Percentiles rank a stretch among this genome's conserved stretches.
Evolutionary conservation across 2,797 vertebrate genomes (phyloP).

Genomic region (Acomys russatus): DNA sequence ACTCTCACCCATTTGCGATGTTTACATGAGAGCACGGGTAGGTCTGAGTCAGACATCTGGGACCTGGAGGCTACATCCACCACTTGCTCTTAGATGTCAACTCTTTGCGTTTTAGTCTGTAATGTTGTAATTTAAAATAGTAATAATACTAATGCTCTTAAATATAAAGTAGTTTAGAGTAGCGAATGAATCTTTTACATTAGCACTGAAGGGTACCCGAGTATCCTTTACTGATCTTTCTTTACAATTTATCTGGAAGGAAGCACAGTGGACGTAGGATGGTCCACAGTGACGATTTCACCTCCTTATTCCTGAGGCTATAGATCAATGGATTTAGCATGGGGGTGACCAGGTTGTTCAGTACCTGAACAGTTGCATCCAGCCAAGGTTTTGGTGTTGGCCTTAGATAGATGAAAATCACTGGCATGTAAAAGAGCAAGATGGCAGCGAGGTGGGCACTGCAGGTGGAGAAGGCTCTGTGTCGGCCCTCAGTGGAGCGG

Average conservation of each 20-base stretch:
- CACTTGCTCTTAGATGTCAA: background rate
- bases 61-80: too few relatives aligned
- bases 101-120: background rate
- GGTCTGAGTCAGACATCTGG: background rate
- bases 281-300: constrained; percentile 76
- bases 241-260: constrained; percentile 4
- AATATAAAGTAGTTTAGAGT: background rate
- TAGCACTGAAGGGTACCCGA: background rate
- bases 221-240: background rate
- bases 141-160: background rate
- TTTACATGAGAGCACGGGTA: background rate
- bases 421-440: constrained; percentile 76
- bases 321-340: constrained; percentile 84
- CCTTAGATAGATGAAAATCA: constrained; percentile 79
- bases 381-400: constrained; percentile 69
- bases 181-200: background rate
- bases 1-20: too few relatives aligned
- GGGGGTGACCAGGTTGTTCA: constrained; percentile 78
- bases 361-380: constrained; percentile 71
- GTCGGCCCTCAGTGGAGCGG: constrained; percentile 59
- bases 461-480: constrained; percentile 77
- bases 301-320: constrained; percentile 81
- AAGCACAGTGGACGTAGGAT: background rate
- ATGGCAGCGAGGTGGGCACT: constrained; percentile 79
- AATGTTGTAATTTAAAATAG: background rate